Base-by-base conservation (phyloP, 2,888 invertebrate genomes). In the Sipunculus nudus region DNA sequence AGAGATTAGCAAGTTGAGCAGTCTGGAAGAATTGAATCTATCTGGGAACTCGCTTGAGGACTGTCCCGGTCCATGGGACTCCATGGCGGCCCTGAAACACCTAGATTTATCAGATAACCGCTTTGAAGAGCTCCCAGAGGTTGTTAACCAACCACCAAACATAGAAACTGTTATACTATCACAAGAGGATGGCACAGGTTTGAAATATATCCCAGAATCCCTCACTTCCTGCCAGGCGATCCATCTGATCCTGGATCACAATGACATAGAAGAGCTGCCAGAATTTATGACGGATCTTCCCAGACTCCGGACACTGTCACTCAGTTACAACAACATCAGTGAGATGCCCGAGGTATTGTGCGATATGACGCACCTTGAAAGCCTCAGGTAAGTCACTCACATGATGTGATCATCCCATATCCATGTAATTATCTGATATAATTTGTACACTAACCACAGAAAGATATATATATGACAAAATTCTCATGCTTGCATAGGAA, bases 31-130 rank as follows among this genome's bases (percentile, higher is more conserved):
- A 41, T 39, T 78, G 4, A 75, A 79, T 53, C 47, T 80, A 26
- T 68, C 78, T 4, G 61, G 68, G 48, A 79, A 79, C 59, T 29
- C 52, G 5, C 25, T 80, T 3, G 68, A 66, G 13, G 73, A 75
- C 13, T n/a, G 61, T 77, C 23, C 77, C 78, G 2, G 75, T 75
- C 41, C 94, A 94, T 8, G 92, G 50, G 39, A 26, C 8, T 35
- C 50, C 5, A 63, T 80, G 10, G 57, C 59, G 2, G 74, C n/a
- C n/a, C n/a, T n/a, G n/a, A n/a, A n/a, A n/a, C n/a, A 74, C 16
- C 52, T 81, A 16, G 74, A 79, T 55, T 59, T 81, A n/a, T 79
- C 78, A 4, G 67, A 79, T 50, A 81, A 80, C 58, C 54, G 69
- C 35, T 80, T 79, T 58, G 60, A 70, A 23, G 76, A 75, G 56